These are phyloP conservation scores for Gandaritis pyraliata DNA, from an alignment of 2,888 invertebrate genomes.

Conservation along the genomic window DNA sequence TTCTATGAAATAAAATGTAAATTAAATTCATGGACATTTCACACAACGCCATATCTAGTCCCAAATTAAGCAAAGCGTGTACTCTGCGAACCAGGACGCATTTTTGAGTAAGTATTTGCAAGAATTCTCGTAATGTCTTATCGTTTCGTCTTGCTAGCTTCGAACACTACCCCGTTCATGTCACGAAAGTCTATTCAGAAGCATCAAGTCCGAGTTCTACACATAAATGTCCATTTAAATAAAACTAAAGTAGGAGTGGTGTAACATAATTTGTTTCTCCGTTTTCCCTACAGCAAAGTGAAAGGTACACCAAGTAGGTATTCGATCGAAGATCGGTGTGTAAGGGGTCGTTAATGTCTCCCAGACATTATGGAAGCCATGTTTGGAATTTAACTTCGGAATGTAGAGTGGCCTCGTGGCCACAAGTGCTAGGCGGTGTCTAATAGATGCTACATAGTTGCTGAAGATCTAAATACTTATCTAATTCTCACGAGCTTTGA, in stretches of 20 bases:
- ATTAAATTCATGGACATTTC: no score
- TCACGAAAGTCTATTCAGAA: neutral
- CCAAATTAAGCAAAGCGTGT: no score
- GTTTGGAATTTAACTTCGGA: constrained; percentile 23
- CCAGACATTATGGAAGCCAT: constrained; percentile 23
- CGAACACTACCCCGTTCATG: neutral
- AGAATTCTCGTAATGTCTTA: no score
- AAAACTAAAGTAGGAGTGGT: constrained; percentile 22
- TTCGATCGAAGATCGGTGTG: constrained; percentile 26
- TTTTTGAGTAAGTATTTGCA: no score
- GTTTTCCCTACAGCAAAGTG: constrained; percentile 23
- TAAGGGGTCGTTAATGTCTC: constrained; percentile 27
- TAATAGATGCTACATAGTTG: constrained; percentile 13
- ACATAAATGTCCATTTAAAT: constrained; percentile 12
- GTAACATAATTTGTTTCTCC: constrained; percentile 15
- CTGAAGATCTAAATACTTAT: neutral
- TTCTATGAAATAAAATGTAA: no score
- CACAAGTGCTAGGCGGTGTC: constrained; percentile 19
- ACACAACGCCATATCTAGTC: no score
- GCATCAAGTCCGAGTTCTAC: neutral
- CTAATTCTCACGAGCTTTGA: constrained; percentile 12
- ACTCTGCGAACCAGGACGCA: no score
- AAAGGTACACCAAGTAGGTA: constrained; percentile 27
- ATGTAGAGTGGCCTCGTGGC: constrained; percentile 24
- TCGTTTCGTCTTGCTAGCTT: no score